Conservation (phyloP, 2,797 vertebrate genomes). For the Cryptoprocta ferox region DNA sequence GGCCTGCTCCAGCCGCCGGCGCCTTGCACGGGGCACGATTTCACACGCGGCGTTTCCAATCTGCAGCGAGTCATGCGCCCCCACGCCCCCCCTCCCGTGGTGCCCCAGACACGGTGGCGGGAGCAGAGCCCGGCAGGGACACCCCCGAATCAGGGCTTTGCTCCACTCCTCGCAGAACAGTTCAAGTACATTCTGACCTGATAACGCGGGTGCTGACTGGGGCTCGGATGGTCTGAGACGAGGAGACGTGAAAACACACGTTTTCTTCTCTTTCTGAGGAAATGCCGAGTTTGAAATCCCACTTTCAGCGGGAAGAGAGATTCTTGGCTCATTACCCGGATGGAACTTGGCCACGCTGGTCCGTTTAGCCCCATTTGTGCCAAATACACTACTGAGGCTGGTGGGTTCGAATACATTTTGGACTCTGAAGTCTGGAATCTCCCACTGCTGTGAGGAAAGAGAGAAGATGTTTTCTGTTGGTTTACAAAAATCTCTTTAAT, state of each 20-base stretch:
- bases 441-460: not conserved
- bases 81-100: rapidly evolving
- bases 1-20: rapidly evolving
- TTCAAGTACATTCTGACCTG: not conserved
- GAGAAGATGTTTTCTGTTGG: not conserved
- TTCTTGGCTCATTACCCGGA: not conserved
- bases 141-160: rapidly evolving
- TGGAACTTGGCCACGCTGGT: rapidly evolving
- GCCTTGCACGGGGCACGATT: rapidly evolving
- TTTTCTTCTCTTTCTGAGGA: not conserved
- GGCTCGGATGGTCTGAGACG: not conserved
- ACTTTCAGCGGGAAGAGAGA: not conserved
- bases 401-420: not conserved
- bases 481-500: not conserved
- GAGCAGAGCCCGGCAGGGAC: not conserved
- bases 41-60: rapidly evolving
- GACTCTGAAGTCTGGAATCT: not conserved
- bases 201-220: too few species aligned
- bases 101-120: not conserved
- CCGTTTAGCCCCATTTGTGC: too few species aligned
- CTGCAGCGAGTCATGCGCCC: rapidly evolving
- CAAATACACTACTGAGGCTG: not conserved
- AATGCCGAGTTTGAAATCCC: not conserved
- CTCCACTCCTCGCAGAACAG: not conserved
- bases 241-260: not conserved